Evolutionary conservation across 2,888 invertebrate species (phyloP).

Genomic region (Amorpha juglandis): DNA sequence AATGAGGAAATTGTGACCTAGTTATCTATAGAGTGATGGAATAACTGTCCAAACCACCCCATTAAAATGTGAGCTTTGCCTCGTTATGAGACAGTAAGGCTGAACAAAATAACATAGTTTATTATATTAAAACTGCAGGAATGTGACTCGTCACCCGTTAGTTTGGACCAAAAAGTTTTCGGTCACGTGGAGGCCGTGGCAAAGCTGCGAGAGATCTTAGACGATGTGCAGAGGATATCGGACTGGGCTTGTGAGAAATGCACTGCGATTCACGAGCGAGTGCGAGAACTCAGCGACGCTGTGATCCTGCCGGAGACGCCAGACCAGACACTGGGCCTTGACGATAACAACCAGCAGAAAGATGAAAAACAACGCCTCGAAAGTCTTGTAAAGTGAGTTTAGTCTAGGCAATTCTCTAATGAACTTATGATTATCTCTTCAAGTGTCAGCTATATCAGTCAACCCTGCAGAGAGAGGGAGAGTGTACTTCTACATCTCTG

Average conservation of each 20-base stretch:
- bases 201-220: conserved; percentile 37
- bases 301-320: conserved; percentile 22
- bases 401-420: neutral
- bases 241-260: conserved; percentile 31
- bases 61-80: neutral
- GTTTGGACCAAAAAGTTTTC: conserved; percentile 45
- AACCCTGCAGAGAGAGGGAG: too few species aligned
- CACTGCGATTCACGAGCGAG: conserved; percentile 31
- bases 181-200: conserved; percentile 41
- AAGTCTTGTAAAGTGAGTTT: conserved; percentile 60
- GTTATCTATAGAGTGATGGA: neutral
- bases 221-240: conserved; percentile 30
- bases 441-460: too few species aligned
- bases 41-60: neutral
- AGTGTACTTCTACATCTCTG: too few species aligned
- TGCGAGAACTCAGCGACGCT: conserved; percentile 36
- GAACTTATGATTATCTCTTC: neutral
- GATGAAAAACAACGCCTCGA: conserved; percentile 64
- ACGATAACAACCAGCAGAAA: conserved; percentile 35
- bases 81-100: neutral
- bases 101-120: neutral
- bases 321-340: conserved; percentile 22
- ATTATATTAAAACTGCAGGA: conserved; percentile 44
- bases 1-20: too few species aligned
- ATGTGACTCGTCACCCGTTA: conserved; percentile 50